Evolutionary conservation across 2,797 vertebrate genomes (phyloP).

Genomic region (Saxicola maurus): DNA sequence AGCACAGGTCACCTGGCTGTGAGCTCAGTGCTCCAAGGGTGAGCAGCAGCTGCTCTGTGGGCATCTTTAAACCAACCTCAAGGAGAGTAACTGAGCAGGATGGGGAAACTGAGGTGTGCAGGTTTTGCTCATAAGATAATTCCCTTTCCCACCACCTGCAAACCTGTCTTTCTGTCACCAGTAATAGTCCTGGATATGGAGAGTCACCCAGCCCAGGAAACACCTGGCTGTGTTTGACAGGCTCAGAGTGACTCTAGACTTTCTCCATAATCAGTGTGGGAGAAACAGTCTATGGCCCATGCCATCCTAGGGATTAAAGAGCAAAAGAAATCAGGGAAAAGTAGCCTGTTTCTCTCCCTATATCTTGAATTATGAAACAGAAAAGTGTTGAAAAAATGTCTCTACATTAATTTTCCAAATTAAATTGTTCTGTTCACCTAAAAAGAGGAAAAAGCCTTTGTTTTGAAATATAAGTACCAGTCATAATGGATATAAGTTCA

Average conservation of each 20-base stretch:
- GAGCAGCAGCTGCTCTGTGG: not conserved
- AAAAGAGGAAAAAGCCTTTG: not conserved
- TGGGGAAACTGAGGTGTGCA: not conserved
- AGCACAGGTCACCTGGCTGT: not conserved
- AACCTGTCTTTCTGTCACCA: not conserved
- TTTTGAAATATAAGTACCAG: not conserved
- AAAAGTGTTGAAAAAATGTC: not conserved
- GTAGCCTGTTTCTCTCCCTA: not conserved
- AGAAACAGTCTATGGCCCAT: not conserved
- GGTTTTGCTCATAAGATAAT: not conserved
- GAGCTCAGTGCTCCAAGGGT: not conserved
- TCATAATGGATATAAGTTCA: not conserved
- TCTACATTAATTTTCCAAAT: not conserved
- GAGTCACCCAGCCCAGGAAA: not conserved
- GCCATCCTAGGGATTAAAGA: not conserved
- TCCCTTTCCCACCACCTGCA: not conserved
- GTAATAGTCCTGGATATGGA: not conserved
- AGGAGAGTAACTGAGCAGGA: not conserved
- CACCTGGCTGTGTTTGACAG: not conserved
- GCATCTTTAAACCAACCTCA: not conserved
- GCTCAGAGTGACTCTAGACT: not conserved
- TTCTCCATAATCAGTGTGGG: not conserved
- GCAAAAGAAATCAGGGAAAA: not conserved
- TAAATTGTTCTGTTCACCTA: not conserved
- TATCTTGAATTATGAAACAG: not conserved